phyloP scores from a whole-genome alignment of 1,140 invertebrate genomes.

The Drosophila lowei region DNA sequence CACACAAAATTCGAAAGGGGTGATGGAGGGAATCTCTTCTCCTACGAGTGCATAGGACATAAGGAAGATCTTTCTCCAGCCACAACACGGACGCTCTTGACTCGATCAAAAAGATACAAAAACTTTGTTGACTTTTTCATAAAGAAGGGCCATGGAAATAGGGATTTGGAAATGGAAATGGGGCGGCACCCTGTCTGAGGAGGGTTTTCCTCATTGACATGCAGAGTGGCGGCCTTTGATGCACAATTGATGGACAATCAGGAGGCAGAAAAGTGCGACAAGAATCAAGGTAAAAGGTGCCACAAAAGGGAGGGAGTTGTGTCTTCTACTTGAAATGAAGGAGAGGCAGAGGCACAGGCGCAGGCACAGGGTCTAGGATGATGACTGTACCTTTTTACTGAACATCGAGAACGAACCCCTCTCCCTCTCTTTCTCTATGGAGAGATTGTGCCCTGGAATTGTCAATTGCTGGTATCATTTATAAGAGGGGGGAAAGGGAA shows the following conservation, averaged over 20 bases:
- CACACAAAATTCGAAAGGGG: slow-evolving; percentile 20
- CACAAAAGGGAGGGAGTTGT: slow-evolving; percentile 21
- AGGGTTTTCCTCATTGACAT: slow-evolving; percentile 58
- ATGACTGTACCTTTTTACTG: slow-evolving; percentile 70
- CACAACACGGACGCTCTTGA: background rate
- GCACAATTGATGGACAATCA: slow-evolving; percentile 42
- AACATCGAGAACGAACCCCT: slow-evolving; percentile 19
- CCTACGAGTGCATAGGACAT: too few species aligned
- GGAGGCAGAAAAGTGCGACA: slow-evolving; percentile 42
- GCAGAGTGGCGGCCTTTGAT: slow-evolving; percentile 33
- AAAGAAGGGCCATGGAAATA: too few species aligned
- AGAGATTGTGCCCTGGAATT: slow-evolving; percentile 53
- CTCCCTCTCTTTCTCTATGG: background rate
- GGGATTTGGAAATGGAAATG: too few species aligned
- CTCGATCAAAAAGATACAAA: too few species aligned
- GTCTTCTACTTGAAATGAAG: slow-evolving; percentile 6
- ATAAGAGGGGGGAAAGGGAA: slow-evolving; percentile 42
- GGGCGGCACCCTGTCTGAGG: too few species aligned
- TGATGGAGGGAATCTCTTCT: background rate
- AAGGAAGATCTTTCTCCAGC: slow-evolving; percentile 3
- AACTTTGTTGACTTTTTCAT: slow-evolving; percentile 37
- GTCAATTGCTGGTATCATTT: slow-evolving; percentile 71
- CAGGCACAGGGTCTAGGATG: slow-evolving; percentile 5
- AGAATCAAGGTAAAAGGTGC: slow-evolving; percentile 28
- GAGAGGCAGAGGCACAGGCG: too few species aligned